Conservation (phyloP, 2,888 invertebrate species). For the Encarsia formosa region DNA sequence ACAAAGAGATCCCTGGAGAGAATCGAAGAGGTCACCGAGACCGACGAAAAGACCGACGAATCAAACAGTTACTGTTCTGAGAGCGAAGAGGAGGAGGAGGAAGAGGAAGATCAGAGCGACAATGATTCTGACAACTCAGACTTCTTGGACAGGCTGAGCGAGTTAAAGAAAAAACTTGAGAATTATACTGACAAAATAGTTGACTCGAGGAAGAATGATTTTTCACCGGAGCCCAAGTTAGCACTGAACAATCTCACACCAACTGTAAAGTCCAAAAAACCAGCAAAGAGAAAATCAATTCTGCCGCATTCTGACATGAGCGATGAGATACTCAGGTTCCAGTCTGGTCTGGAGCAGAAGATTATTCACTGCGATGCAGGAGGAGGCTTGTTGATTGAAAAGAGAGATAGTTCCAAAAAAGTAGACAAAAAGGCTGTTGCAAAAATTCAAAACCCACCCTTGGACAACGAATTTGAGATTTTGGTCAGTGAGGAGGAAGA, state of each 20-base stretch:
- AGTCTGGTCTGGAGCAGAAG: too few species aligned
- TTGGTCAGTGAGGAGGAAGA: conserved; percentile 47
- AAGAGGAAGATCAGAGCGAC: conserved; percentile 53
- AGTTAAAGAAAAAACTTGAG: conserved; percentile 68
- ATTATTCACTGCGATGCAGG: too few species aligned
- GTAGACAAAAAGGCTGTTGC: conserved; percentile 8
- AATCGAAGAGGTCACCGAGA: conserved; percentile 56
- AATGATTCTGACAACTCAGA: conserved; percentile 61
- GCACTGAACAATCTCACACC: conserved; percentile 37
- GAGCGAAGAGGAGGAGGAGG: conserved; percentile 53
- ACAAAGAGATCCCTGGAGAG: conserved; percentile 55
- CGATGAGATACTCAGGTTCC: conserved; percentile 41
- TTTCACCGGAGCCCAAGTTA: conserved; percentile 28
- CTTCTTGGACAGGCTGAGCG: conserved; percentile 68
- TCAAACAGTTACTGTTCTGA: conserved; percentile 44
- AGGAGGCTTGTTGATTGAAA: too few species aligned
- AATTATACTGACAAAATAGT: conserved; percentile 65
- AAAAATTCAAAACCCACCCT: conserved; percentile 16
- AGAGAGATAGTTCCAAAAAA: conserved; percentile 9
- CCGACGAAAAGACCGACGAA: conserved; percentile 48
- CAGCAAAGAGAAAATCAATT: conserved; percentile 46
- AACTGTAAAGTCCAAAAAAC: conserved; percentile 43
- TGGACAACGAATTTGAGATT: conserved; percentile 53
- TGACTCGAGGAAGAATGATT: conserved; percentile 40
- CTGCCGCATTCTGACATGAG: conserved; percentile 48